Evolutionary conservation across 2,113 vertebrate species (phyloP).

Genomic region (Carassius gibelio): DNA sequence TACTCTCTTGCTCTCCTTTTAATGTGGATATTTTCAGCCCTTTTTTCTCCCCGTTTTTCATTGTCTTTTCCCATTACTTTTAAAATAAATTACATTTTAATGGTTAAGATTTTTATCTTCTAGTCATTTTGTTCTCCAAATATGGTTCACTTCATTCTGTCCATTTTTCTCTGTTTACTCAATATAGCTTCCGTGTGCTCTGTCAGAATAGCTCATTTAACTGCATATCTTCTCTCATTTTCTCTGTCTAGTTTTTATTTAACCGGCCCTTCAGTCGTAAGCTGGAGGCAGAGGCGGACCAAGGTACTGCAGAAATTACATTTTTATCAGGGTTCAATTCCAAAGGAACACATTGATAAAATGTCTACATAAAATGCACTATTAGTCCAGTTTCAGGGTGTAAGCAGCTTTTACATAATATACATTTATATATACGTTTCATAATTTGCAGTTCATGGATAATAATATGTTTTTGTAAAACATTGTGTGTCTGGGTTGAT

Average conservation of each 20-base stretch:
- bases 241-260: constrained; percentile 81
- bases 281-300: constrained; percentile 91
- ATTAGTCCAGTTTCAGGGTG: not conserved
- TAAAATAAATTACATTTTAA: constrained; percentile 28
- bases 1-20: constrained; percentile 4
- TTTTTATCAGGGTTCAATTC: not conserved
- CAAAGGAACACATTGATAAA: not conserved
- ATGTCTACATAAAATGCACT: not conserved
- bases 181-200: constrained; percentile 21
- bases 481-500: not conserved
- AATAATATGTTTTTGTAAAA: not conserved
- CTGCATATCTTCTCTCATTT: not conserved
- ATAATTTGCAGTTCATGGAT: not conserved
- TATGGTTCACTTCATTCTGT: constrained; percentile 16
- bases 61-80: not conserved
- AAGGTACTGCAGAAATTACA: constrained; percentile 79
- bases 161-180: not conserved
- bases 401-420: not conserved
- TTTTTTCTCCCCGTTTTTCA: not conserved
- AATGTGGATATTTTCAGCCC: not conserved
- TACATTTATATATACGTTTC: not conserved
- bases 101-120: constrained; percentile 17
- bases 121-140: constrained; percentile 33
- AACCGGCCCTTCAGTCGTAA: constrained; percentile 87
- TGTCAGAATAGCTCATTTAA: constrained; percentile 19